These are phyloP conservation scores for Psittacula echo DNA, from an alignment of 2,797 vertebrate species.

Conservation along the genomic window DNA sequence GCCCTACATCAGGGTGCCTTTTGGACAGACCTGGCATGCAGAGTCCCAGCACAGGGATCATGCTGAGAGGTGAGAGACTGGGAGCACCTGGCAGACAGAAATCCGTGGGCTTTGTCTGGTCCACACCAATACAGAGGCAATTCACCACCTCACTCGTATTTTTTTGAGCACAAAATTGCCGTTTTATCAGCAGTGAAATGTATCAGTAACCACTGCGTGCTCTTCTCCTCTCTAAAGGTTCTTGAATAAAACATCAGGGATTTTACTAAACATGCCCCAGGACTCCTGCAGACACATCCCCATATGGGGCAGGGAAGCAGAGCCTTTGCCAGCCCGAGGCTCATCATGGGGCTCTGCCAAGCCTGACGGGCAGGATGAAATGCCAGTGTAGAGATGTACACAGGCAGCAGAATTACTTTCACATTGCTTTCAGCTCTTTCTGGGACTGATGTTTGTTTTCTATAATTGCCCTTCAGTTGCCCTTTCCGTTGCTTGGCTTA, in stretches of 20 bases:
- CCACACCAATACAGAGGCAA: not conserved
- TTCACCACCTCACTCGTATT: not conserved
- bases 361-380: not conserved
- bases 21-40: too few relatives aligned
- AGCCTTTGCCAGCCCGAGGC: not conserved
- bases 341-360: accelerated
- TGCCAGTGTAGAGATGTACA: not conserved
- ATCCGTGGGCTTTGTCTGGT: not conserved
- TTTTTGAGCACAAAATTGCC: not conserved
- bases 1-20: not conserved
- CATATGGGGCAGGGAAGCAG: not conserved
- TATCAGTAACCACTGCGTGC: not conserved
- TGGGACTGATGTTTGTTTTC: not conserved
- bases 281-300: not conserved
- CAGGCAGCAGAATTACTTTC: not conserved
- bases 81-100: not conserved
- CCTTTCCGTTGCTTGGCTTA: not conserved
- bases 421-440: not conserved
- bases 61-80: not conserved
- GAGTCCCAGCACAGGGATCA: accelerated
- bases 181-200: not conserved
- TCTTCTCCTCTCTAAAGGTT: not conserved
- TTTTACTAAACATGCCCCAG: not conserved
- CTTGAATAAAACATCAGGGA: slow-evolving; percentile 50
- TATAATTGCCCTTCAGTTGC: not conserved